Conservation (phyloP, 2,888 invertebrate genomes). For the Aleiodes alternator region DNA sequence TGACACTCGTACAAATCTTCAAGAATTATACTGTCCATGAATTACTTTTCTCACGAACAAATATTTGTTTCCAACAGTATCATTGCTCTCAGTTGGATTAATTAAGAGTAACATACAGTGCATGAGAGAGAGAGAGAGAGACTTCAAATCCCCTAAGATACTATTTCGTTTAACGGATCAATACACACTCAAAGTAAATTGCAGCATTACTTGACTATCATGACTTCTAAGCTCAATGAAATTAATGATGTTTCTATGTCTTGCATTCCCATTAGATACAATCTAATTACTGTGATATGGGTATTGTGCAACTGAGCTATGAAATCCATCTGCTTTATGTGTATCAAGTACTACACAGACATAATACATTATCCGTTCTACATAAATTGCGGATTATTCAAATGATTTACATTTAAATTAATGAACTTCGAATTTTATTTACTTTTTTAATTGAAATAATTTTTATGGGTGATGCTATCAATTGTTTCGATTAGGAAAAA, state of each 20-base stretch:
- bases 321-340: background rate
- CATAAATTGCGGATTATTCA: too few species aligned
- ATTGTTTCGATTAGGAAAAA: too few species aligned
- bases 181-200: slow-evolving; percentile 13
- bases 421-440: too few species aligned
- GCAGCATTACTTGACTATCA: slow-evolving; percentile 24
- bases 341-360: too few species aligned
- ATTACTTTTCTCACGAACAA: background rate
- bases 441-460: too few species aligned
- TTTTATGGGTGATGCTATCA: too few species aligned
- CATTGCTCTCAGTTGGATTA: too few species aligned
- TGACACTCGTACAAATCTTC: background rate
- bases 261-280: slow-evolving; percentile 2
- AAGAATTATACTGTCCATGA: background rate
- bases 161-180: background rate
- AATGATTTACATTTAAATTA: too few species aligned
- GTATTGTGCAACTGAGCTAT: background rate
- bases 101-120: background rate
- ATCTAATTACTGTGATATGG: slow-evolving; percentile 6
- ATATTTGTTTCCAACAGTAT: too few species aligned
- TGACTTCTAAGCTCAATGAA: slow-evolving; percentile 16
- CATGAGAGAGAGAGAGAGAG: too few species aligned
- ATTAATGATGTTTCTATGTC: slow-evolving; percentile 20
- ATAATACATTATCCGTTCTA: too few species aligned
- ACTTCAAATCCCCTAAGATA: background rate